Base-by-base conservation (phyloP, 2,797 vertebrate genomes). In the Hippoglossus hippoglossus region DNA sequence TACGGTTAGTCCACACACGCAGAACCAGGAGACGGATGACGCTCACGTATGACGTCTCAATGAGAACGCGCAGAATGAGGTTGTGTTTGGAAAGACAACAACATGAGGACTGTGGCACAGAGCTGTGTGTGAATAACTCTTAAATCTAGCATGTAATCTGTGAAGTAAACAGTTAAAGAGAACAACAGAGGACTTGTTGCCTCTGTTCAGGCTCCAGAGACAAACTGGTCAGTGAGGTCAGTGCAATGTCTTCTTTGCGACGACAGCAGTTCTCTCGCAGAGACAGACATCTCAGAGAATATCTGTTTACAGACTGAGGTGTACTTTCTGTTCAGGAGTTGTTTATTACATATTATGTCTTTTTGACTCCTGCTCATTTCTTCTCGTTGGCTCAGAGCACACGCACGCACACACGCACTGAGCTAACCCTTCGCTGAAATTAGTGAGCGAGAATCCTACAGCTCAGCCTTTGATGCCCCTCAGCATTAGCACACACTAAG, bases 181-280 rank as follows among this genome's bases (percentile, higher is more conserved):
- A 80, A 83, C 79, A 84, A 77, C 44, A 59, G 55, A 19, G 41
- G 61, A 63, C 67, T 82, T 75, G 72, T 75, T 77, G 64, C 59
- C 63, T 79, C 61, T 63, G 18, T 52, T 77, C 69, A 68, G 34
- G 46, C 59, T 15, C 11, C 58, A 39, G 52, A 63, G 67, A 41
- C 18, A 53, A 51, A 25, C 8, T n/a, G 49, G 56, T 21, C 73
- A 53, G 51, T 31, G 61, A 74, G 73, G 46, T 71, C 73, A 79
- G n/a, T 19, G 26, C 55, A 61, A 67, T 44, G 77, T 76, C 41
- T 55, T 58, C 53, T 25, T 71, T 53, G 66, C 13, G n/a, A 50
- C 63, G 46, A 18, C 16, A 28, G 57, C 53, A 71, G 39, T 65
- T 74, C 31, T 73, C 39, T 82, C 41, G 7, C 24, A 47, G 15